Percentiles rank a stretch among this genome's conserved stretches.
Evolutionary conservation across 2,888 invertebrate genomes (phyloP).

Genomic region (Eretmocerus hayati): DNA sequence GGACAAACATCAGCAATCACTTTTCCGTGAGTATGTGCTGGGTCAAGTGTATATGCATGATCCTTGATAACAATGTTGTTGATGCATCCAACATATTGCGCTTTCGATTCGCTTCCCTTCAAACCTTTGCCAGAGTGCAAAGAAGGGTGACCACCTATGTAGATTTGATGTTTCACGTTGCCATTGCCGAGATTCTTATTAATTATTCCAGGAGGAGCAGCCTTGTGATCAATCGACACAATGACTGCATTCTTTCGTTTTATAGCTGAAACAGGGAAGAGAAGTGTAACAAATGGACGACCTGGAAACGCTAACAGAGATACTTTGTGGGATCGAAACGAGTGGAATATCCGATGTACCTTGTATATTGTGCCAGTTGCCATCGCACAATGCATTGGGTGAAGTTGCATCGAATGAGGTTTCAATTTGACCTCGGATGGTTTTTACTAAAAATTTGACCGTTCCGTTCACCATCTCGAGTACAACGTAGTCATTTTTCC

Average conservation of each 20-base stretch:
- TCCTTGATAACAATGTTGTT: conserved; percentile 60
- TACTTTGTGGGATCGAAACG: background rate
- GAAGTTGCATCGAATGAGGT: conserved; percentile 63
- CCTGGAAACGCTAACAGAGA: too few species aligned
- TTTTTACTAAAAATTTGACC: conserved; percentile 75
- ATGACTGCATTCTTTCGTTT: conserved; percentile 89
- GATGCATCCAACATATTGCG: conserved; percentile 76
- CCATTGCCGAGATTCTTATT: conserved; percentile 58
- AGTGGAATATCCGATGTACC: too few species aligned
- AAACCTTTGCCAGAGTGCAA: conserved; percentile 36
- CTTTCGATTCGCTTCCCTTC: conserved; percentile 63
- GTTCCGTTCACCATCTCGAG: conserved; percentile 83
- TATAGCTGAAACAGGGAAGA: conserved; percentile 53
- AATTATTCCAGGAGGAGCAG: conserved; percentile 67
- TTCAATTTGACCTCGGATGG: conserved; percentile 72
- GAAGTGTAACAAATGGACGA: background rate
- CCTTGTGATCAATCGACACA: conserved; percentile 76
- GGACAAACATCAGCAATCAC: conserved; percentile 77
- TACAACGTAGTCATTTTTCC: conserved; percentile 70
- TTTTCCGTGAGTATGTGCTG: conserved; percentile 61
- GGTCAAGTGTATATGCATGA: conserved; percentile 48
- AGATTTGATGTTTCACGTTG: conserved; percentile 78
- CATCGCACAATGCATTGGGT: conserved; percentile 78
- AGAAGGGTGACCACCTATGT: conserved; percentile 80
- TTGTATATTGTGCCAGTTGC: conserved; percentile 86